These are phyloP conservation scores for Caenorhabditis sinica DNA, from an alignment of 2,888 invertebrate species.

Conservation along the genomic window DNA sequence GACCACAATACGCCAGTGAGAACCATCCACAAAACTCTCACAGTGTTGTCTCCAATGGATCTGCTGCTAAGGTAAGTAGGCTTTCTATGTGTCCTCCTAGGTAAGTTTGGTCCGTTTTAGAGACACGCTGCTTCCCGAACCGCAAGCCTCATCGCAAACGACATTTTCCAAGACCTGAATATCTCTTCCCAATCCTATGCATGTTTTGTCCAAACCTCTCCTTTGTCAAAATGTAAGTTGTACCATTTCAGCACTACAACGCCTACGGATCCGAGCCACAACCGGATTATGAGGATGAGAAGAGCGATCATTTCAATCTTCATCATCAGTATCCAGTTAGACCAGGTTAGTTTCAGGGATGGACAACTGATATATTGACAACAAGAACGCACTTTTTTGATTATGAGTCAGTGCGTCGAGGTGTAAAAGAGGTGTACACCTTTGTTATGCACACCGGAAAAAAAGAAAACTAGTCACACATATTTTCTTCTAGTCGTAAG, in stretches of 20 bases:
- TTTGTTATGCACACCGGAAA: slow-evolving; percentile 45
- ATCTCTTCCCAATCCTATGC: slow-evolving; percentile 42
- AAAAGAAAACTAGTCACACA: slow-evolving; percentile 39
- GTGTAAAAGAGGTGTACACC: slow-evolving; percentile 14
- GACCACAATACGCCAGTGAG: slow-evolving; percentile 46
- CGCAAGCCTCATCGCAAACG: slow-evolving; percentile 46
- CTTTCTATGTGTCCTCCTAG: neutral
- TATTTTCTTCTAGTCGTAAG: slow-evolving; percentile 6
- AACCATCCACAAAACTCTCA: slow-evolving; percentile 54
- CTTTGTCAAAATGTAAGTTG: neutral
- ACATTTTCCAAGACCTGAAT: slow-evolving; percentile 55
- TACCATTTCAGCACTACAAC: slow-evolving; percentile 42
- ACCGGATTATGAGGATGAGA: slow-evolving; percentile 63
- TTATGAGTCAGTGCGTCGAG: slow-evolving; percentile 28
- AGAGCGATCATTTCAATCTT: slow-evolving; percentile 55
- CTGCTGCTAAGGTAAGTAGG: slow-evolving; percentile 51
- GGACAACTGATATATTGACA: neutral
- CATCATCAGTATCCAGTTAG: slow-evolving; percentile 59
- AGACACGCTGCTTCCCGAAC: slow-evolving; percentile 54
- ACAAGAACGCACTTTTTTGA: no score
- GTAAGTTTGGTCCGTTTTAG: slow-evolving; percentile 50
- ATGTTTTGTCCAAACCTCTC: slow-evolving; percentile 18
- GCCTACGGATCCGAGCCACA: slow-evolving; percentile 56
- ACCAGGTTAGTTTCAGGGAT: slow-evolving; percentile 29
- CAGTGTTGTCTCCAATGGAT: slow-evolving; percentile 59